phyloP scores from a whole-genome alignment of 2,797 vertebrate genomes.

The Arrhamphus sclerolepis region DNA sequence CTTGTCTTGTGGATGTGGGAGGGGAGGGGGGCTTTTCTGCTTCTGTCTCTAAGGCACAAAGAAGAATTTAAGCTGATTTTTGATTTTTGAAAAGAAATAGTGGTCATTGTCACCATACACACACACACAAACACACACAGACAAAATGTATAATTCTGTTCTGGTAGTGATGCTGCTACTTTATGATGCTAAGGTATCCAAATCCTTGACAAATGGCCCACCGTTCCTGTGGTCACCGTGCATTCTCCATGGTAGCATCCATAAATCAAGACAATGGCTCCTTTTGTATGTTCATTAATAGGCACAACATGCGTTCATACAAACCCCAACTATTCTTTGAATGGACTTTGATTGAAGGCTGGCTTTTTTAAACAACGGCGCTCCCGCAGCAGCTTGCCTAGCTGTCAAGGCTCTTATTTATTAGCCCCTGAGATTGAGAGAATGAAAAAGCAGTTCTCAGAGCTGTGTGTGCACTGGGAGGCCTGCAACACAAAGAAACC shows the following conservation, averaged over 20 bases:
- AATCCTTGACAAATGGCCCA: constrained; percentile 34
- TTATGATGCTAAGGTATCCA: too few species aligned
- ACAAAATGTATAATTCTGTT: too few species aligned
- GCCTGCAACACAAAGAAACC: constrained; percentile 77
- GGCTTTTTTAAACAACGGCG: constrained; percentile 87
- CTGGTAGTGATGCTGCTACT: too few species aligned
- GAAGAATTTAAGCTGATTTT: too few species aligned
- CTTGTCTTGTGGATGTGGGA: constrained; percentile 18
- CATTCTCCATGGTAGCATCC: constrained; percentile 85
- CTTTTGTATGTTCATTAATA: constrained; percentile 96
- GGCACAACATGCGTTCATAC: constrained; percentile 94
- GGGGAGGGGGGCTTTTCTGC: constrained; percentile 12
- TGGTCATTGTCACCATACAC: too few species aligned
- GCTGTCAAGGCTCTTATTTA: constrained; percentile 90
- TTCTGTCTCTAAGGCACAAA: not conserved
- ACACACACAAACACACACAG: too few species aligned
- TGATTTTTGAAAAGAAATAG: too few species aligned
- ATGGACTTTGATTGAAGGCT: constrained; percentile 94
- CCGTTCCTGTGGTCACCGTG: constrained; percentile 80
- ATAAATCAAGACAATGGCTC: constrained; percentile 93
- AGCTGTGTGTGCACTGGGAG: constrained; percentile 90
- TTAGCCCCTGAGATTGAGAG: constrained; percentile 90
- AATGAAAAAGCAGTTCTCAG: constrained; percentile 87
- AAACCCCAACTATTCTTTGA: constrained; percentile 92
- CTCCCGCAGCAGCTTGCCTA: constrained; percentile 92